These are phyloP conservation scores for Cygnus olor DNA, from an alignment of 2,797 vertebrate species.

Conservation along the genomic window DNA sequence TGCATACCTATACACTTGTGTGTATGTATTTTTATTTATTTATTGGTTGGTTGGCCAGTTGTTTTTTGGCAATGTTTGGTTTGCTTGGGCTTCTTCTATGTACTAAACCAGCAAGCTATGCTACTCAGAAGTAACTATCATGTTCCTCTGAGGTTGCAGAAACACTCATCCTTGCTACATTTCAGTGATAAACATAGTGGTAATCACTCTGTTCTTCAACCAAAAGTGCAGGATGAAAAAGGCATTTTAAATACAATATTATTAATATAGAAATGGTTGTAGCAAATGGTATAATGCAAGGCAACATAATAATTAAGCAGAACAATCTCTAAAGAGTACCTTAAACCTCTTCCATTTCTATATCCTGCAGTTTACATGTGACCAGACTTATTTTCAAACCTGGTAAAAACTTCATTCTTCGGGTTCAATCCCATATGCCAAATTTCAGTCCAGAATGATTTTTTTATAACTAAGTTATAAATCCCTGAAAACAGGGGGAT, in stretches of 20 bases:
- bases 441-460: slow-evolving; percentile 47
- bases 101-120: not conserved
- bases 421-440: not conserved
- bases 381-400: slow-evolving; percentile 44
- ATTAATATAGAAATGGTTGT: not conserved
- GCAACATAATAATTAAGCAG: not conserved
- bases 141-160: not conserved
- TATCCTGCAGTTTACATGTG: not conserved
- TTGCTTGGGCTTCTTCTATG: not conserved
- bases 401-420: slow-evolving; percentile 22
- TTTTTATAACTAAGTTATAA: slow-evolving; percentile 74
- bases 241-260: not conserved
- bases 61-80: not conserved
- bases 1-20: not conserved
- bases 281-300: not conserved
- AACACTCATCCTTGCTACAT: not conserved
- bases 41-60: not conserved
- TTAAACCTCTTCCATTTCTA: not conserved
- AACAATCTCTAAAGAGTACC: not conserved
- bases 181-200: not conserved
- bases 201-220: not conserved
- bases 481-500: slow-evolving; percentile 61
- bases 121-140: not conserved
- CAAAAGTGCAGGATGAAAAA: not conserved
- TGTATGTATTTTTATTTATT: not conserved